phyloP scores from a whole-genome alignment of 2,888 invertebrate species.

The Aradus depressus region DNA sequence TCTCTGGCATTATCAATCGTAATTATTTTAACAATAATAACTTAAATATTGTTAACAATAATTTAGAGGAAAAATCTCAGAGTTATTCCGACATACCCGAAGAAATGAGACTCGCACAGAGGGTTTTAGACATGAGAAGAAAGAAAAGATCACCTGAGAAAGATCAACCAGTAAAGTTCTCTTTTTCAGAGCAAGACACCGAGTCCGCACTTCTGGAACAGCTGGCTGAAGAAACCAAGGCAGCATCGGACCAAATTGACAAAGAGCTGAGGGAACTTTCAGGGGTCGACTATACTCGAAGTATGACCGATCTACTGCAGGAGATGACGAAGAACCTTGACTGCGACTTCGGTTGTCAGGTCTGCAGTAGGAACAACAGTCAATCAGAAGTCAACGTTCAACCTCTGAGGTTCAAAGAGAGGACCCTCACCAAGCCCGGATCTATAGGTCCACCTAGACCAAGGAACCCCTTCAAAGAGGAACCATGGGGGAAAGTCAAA shows the following conservation, averaged over 20 bases:
- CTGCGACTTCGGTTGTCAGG: constrained; percentile 28
- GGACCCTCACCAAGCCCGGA: constrained; percentile 7
- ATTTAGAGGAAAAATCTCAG: constrained; percentile 24
- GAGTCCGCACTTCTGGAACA: constrained; percentile 57
- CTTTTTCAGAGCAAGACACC: constrained; percentile 39
- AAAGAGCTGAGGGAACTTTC: constrained; percentile 50
- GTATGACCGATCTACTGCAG: constrained; percentile 29
- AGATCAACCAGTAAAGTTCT: constrained; percentile 19
- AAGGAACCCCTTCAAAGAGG: constrained; percentile 15
- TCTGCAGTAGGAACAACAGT: background rate
- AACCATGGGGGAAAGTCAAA: constrained; percentile 8
- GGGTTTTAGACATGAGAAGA: constrained; percentile 25
- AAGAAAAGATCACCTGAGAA: constrained; percentile 15
- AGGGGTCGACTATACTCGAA: constrained; percentile 23
- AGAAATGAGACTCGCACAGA: constrained; percentile 25
- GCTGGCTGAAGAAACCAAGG: constrained; percentile 62
- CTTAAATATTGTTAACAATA: constrained; percentile 19
- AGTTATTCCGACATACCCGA: constrained; percentile 26
- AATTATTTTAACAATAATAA: constrained; percentile 24
- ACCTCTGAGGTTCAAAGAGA: background rate
- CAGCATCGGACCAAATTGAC: constrained; percentile 58
- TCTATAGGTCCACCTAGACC: constrained; percentile 10
- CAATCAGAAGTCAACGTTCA: background rate
- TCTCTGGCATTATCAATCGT: constrained; percentile 53
- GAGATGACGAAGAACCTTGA: constrained; percentile 30